phyloP scores from a whole-genome alignment of 2,113 vertebrate species.

The Lasiurus cinereus region DNA sequence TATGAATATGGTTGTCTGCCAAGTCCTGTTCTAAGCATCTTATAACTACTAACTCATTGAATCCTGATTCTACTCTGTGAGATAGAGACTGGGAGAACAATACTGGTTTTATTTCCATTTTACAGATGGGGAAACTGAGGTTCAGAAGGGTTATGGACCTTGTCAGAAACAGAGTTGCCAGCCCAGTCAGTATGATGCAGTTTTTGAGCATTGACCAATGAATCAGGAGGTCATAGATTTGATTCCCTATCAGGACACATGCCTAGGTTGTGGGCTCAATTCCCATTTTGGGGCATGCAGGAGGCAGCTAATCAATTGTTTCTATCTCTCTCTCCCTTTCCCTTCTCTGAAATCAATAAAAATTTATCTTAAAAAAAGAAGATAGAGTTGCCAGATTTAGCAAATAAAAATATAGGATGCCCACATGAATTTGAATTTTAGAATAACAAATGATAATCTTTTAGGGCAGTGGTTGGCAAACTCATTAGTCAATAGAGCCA shows the following conservation, averaged over 20 bases:
- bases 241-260: too few species aligned
- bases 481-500: too few species aligned
- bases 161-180: neutral
- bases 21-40: constrained; percentile 33
- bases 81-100: neutral
- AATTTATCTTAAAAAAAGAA: neutral
- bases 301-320: too few species aligned
- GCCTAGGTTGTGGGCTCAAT: too few species aligned
- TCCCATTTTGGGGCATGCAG: too few species aligned
- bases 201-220: too few species aligned
- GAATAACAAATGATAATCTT: neutral
- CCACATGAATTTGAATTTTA: neutral
- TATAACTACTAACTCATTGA: neutral
- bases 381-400: neutral
- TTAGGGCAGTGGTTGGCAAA: neutral
- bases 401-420: neutral
- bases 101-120: constrained; percentile 17
- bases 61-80: neutral
- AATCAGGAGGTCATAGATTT: too few species aligned
- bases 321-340: too few species aligned
- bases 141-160: neutral
- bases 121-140: constrained; percentile 44
- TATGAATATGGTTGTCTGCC: constrained; percentile 11
- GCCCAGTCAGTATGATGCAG: too few species aligned
- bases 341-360: too few species aligned